Evolutionary conservation across 53 echinoderm and acorn worm species (phyloP).

Genomic region (Hippasteria phrygiana): DNA sequence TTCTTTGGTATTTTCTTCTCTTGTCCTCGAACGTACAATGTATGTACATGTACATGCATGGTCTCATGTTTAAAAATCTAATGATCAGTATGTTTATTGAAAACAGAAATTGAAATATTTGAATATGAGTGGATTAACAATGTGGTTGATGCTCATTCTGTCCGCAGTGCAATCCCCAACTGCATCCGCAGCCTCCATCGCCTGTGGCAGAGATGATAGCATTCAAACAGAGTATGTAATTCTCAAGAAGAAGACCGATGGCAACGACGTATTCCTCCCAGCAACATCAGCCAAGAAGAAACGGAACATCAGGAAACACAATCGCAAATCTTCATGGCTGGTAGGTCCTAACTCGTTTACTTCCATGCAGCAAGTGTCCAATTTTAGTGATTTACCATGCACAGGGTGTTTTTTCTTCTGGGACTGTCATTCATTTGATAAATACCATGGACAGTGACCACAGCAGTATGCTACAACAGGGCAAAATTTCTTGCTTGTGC

Average conservation of each 20-base stretch:
- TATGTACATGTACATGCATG: no score
- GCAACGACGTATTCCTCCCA: slow-evolving; percentile 76
- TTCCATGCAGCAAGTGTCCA: background rate
- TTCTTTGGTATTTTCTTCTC: no score
- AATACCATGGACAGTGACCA: no score
- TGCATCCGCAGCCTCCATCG: slow-evolving; percentile 27
- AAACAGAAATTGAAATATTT: no score
- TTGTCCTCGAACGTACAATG: no score
- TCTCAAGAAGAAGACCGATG: slow-evolving; percentile 82
- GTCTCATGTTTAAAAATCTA: no score
- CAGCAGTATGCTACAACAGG: no score
- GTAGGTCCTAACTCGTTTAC: slow-evolving; percentile 15
- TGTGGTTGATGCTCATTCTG: background rate
- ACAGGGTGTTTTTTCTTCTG: background rate
- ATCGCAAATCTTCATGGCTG: slow-evolving; percentile 68
- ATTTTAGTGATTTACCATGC: background rate
- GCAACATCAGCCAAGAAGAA: slow-evolving; percentile 74
- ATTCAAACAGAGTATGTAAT: slow-evolving; percentile 66
- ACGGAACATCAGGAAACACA: slow-evolving; percentile 59
- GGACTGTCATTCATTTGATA: background rate
- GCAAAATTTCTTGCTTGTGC: no score
- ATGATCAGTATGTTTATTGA: no score
- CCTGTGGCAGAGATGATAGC: slow-evolving; percentile 52
- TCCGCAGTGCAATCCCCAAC: slow-evolving; percentile 59
- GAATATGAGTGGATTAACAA: no score